Evolutionary conservation across 2,797 vertebrate species (phyloP).

Genomic region (Botia almorhae): DNA sequence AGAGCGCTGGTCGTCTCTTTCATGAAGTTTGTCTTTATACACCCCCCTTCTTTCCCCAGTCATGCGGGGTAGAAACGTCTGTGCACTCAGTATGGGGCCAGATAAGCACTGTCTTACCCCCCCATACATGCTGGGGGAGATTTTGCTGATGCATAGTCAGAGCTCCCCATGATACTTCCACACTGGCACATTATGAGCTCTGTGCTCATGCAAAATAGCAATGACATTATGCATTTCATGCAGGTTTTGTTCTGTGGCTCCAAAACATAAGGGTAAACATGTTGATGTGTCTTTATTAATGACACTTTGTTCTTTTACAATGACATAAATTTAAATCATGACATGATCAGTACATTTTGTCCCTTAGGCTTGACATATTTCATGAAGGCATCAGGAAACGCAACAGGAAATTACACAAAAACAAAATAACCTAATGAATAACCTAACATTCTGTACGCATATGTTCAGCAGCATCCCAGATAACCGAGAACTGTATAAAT

Average conservation of each 20-base stretch:
- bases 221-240: conserved; percentile 12
- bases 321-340: not conserved
- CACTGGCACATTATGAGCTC: conserved; percentile 28
- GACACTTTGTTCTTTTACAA: not conserved
- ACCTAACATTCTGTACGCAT: conserved; percentile 18
- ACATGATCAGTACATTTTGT: not conserved
- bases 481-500: conserved; percentile 15
- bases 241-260: conserved; percentile 17
- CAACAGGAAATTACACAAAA: conserved; percentile 17
- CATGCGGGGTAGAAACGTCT: conserved; percentile 36
- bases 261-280: conserved; percentile 4
- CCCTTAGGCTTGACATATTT: not conserved
- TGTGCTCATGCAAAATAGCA: conserved; percentile 39
- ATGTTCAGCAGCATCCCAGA: not conserved
- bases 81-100: conserved; percentile 43
- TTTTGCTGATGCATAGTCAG: conserved; percentile 44
- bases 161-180: conserved; percentile 42
- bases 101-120: conserved; percentile 23
- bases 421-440: not conserved
- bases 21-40: conserved; percentile 28
- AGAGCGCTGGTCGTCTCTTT: not conserved
- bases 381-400: not conserved
- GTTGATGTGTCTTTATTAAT: not conserved
- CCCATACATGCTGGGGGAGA: conserved; percentile 20
- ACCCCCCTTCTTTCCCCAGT: not conserved